A percentile compares a stretch with the other conserved stretches of the same genome.
phyloP scores from a whole-genome alignment of 2,797 vertebrate species.

The Sylvilagus floridanus region DNA sequence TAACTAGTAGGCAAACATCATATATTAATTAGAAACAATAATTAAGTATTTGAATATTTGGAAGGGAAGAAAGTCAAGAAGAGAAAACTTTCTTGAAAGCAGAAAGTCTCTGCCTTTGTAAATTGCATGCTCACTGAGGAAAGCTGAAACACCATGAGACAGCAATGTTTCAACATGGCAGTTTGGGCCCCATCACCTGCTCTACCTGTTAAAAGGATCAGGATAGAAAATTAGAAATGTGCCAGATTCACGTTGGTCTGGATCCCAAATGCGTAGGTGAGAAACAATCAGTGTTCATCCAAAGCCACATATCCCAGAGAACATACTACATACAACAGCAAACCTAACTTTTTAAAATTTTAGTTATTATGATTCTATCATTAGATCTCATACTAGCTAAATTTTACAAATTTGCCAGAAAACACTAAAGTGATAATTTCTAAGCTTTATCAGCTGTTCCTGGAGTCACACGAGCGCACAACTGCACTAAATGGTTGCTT shows the following conservation, averaged over 20 bases:
- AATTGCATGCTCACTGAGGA: neutral
- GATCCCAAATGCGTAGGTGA: conserved; percentile 12
- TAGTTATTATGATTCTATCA: neutral
- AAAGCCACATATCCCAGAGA: conserved; percentile 31
- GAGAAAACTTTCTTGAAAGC: neutral
- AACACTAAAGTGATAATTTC: neutral
- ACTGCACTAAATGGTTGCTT: neutral
- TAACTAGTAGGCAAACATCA: neutral
- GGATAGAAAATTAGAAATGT: conserved; percentile 8
- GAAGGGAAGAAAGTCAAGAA: neutral
- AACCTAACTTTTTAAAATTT: neutral
- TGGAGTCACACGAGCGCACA: neutral
- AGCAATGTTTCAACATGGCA: conserved; percentile 12
- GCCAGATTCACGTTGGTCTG: neutral
- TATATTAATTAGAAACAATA: conserved; percentile 22
- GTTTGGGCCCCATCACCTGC: neutral
- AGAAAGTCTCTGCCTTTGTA: neutral
- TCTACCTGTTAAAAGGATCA: conserved; percentile 45
- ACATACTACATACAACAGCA: neutral
- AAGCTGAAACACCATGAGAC: neutral
- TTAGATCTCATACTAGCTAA: conserved; percentile 25
- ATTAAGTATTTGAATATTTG: neutral
- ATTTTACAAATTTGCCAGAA: neutral
- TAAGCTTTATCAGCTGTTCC: neutral
- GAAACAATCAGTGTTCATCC: neutral